phyloP scores from a whole-genome alignment of 2,797 vertebrate species.

The Siniperca scherzeri region DNA sequence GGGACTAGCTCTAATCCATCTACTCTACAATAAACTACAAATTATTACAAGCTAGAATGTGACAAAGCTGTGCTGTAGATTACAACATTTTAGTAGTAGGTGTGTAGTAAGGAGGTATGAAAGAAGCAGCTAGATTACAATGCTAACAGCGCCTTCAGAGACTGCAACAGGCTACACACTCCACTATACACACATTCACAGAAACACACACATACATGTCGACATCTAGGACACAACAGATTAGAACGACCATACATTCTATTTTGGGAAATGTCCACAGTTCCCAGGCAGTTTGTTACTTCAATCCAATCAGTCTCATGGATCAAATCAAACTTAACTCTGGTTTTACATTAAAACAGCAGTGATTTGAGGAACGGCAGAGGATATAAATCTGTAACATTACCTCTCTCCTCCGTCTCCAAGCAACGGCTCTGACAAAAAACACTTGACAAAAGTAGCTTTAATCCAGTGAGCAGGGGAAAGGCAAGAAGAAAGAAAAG shows the following conservation, averaged over 20 bases:
- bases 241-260: slow-evolving; percentile 35
- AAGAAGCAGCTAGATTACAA: background rate
- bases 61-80: background rate
- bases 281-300: slow-evolving; percentile 23
- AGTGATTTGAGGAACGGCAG: background rate
- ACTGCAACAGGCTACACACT: slow-evolving; percentile 7
- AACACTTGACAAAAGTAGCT: slow-evolving; percentile 56
- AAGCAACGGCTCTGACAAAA: slow-evolving; percentile 57
- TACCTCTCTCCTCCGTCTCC: slow-evolving; percentile 67
- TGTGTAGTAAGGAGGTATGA: background rate
- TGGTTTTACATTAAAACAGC: slow-evolving; percentile 17
- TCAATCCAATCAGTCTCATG: background rate
- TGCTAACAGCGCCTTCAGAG: slow-evolving; percentile 1
- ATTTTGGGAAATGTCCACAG: slow-evolving; percentile 31
- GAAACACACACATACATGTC: slow-evolving; percentile 17
- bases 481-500: slow-evolving; percentile 38
- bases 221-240: slow-evolving; percentile 25
- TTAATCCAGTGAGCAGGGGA: slow-evolving; percentile 50
- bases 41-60: background rate
- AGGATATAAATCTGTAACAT: slow-evolving; percentile 50
- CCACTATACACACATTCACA: background rate
- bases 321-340: slow-evolving; percentile 7
- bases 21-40: background rate
- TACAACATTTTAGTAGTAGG: no score
- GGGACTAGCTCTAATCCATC: background rate